phyloP scores from a whole-genome alignment of 2,888 invertebrate genomes.

The Morinoia aosen region DNA sequence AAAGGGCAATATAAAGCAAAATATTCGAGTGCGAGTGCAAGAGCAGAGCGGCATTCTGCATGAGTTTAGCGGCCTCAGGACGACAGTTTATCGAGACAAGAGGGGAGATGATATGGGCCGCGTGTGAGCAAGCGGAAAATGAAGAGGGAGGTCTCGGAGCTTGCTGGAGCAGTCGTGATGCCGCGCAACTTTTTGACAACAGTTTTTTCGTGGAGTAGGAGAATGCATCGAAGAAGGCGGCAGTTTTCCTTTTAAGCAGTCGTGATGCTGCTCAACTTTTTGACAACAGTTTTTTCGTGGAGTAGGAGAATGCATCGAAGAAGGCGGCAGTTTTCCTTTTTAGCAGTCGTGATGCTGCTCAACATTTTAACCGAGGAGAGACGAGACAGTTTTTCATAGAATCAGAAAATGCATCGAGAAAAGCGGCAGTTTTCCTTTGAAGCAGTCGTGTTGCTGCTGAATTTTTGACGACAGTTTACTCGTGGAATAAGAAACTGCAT shows the following conservation, averaged over 20 bases:
- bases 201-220: neutral
- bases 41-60: neutral
- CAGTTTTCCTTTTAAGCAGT: neutral
- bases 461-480: neutral
- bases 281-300: neutral
- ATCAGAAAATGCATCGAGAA: neutral
- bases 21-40: neutral
- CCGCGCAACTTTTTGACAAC: neutral
- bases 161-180: neutral
- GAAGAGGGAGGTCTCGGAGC: neutral
- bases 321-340: neutral
- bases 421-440: neutral
- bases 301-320: neutral
- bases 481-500: neutral
- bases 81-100: neutral
- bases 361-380: neutral
- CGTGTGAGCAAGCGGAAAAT: constrained; percentile 2
- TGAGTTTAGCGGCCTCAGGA: neutral
- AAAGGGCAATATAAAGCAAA: neutral
- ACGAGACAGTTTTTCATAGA: neutral
- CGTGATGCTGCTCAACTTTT: neutral
- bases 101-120: neutral
- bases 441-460: neutral
- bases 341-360: neutral
- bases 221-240: neutral